Conservation (phyloP, 2,797 vertebrate species). For the Rhinogobio ventralis region DNA sequence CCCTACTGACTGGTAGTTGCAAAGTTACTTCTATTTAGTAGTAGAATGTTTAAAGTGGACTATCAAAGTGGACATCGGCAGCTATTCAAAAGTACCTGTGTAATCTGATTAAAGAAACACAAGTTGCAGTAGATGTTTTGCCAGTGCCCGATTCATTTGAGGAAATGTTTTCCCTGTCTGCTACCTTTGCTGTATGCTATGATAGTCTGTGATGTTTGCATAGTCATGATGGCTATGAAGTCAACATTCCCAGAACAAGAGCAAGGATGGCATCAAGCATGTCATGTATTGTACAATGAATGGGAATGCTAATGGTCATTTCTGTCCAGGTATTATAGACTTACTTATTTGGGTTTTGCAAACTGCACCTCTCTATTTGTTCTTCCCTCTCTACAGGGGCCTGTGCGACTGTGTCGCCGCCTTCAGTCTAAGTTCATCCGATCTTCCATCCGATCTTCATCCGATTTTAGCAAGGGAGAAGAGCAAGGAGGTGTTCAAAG, state of each 20-base stretch:
- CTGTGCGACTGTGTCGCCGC: not conserved
- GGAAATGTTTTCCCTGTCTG: not conserved
- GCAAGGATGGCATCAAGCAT: not conserved
- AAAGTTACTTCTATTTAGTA: not conserved
- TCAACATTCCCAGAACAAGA: not conserved
- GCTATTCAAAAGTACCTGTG: not conserved
- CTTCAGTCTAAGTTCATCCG: not conserved
- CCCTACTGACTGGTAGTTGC: not conserved
- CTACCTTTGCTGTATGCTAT: not conserved
- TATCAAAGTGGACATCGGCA: not conserved
- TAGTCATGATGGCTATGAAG: not conserved
- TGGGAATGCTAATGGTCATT: not conserved
- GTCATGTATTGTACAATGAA: not conserved
- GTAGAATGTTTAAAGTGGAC: not conserved
- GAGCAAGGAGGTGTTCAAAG: slow-evolving; percentile 33
- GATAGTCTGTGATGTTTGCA: not conserved
- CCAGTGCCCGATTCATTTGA: not conserved
- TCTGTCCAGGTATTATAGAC: not conserved
- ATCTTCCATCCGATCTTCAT: not conserved
- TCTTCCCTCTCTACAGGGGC: not conserved
- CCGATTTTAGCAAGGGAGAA: slow-evolving; percentile 19
- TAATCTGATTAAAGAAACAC: not conserved
- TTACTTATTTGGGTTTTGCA: not conserved
- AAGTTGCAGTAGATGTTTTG: not conserved
- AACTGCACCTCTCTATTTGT: not conserved